These are phyloP conservation scores for Bombus superbus DNA, from an alignment of 1,140 invertebrate genomes.

Conservation along the genomic window DNA sequence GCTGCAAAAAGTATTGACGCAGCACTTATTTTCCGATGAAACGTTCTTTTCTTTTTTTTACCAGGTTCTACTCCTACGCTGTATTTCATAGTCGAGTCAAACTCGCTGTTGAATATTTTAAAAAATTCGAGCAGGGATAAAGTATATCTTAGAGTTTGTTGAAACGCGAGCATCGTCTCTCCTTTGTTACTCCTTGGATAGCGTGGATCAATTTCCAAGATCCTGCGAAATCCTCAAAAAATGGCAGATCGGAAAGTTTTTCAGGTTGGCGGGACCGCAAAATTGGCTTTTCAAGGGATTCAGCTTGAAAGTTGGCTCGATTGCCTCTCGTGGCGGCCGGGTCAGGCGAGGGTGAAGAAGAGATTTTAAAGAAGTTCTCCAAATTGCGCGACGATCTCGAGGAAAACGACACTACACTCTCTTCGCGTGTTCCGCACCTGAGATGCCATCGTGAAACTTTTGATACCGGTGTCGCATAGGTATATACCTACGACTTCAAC, in stretches of 20 bases:
- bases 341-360: constrained; percentile 24
- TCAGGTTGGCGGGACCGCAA: constrained; percentile 51
- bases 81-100: no score
- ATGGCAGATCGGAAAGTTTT: constrained; percentile 57
- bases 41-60: no score
- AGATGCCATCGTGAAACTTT: constrained; percentile 58
- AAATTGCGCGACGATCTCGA: constrained; percentile 68
- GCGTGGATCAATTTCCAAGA: constrained; percentile 29
- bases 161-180: neutral
- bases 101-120: no score
- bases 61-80: no score
- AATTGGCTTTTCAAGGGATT: constrained; percentile 61
- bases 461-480: constrained; percentile 60
- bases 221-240: constrained; percentile 56
- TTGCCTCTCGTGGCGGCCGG: constrained; percentile 28
- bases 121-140: neutral
- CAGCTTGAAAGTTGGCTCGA: constrained; percentile 61
- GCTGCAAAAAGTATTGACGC: no score
- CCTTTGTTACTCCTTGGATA: neutral
- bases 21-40: no score
- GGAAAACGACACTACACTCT: constrained; percentile 57
- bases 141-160: neutral
- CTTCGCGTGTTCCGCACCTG: constrained; percentile 50
- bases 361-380: constrained; percentile 64
- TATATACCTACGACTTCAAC: constrained; percentile 56